These are phyloP conservation scores for Notospermus geniculatus DNA, from an alignment of 1,140 invertebrate genomes.

Conservation along the genomic window DNA sequence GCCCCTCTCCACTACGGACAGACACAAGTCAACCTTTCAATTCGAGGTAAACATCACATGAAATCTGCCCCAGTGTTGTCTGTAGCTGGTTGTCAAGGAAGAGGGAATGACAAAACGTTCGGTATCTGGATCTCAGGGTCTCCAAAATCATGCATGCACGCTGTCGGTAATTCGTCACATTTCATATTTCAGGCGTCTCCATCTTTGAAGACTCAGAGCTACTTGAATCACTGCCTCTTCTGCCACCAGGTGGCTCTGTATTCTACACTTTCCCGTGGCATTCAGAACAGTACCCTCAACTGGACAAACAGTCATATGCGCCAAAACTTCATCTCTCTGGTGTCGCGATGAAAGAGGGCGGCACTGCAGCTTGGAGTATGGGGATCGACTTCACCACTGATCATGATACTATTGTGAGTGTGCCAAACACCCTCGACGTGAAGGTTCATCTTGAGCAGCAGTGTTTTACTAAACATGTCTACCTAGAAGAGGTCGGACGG, in stretches of 20 bases:
- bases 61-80: too few species aligned
- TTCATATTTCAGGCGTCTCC: conserved; percentile 22
- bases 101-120: too few species aligned
- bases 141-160: too few species aligned
- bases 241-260: conserved; percentile 33
- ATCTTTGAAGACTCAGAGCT: conserved; percentile 53
- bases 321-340: conserved; percentile 28
- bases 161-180: too few species aligned
- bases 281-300: conserved; percentile 10
- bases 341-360: conserved; percentile 6
- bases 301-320: conserved; percentile 8
- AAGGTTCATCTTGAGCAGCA: conserved; percentile 65
- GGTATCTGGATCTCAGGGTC: too few species aligned
- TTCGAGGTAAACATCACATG: conserved; percentile 32
- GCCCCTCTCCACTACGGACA: conserved; percentile 46
- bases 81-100: too few species aligned
- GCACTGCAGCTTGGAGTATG: conserved; percentile 51
- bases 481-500: conserved; percentile 65
- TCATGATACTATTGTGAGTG: conserved; percentile 61
- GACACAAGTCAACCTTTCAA: conserved; percentile 27
- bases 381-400: conserved; percentile 49
- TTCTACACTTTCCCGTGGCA: conserved; percentile 52
- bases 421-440: conserved; percentile 68
- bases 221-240: conserved; percentile 38
- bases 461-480: conserved; percentile 62